A percentile compares a stretch with the other conserved stretches of the same genome.
phyloP scores from a whole-genome alignment of 2,888 invertebrate genomes.

The Dasysyrphus tricinctus region DNA sequence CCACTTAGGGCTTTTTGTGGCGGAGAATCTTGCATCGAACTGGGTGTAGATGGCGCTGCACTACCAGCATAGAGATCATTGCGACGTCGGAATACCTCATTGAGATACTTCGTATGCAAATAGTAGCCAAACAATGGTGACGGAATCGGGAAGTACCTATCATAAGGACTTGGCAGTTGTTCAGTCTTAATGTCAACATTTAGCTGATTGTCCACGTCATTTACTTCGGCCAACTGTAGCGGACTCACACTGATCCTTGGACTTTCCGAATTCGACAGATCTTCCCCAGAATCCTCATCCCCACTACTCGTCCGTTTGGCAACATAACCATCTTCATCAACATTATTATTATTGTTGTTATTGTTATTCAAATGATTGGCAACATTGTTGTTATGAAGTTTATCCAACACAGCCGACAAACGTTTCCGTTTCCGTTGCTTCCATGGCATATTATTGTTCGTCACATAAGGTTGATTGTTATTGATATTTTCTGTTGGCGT shows the following conservation, averaged over 20 bases:
- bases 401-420: slow-evolving; percentile 91
- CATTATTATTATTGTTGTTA: slow-evolving; percentile 78
- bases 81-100: slow-evolving; percentile 85
- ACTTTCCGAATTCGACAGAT: slow-evolving; percentile 79
- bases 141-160: slow-evolving; percentile 83
- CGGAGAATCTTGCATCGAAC: slow-evolving; percentile 81
- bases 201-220: slow-evolving; percentile 80
- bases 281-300: slow-evolving; percentile 79
- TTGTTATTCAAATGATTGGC: slow-evolving; percentile 83
- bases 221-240: slow-evolving; percentile 78
- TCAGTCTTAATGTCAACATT: slow-evolving; percentile 83
- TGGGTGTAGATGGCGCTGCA: slow-evolving; percentile 80
- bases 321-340: slow-evolving; percentile 75
- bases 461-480: slow-evolving; percentile 86
- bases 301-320: slow-evolving; percentile 78
- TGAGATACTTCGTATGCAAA: slow-evolving; percentile 86
- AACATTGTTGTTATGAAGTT: slow-evolving; percentile 85
- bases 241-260: slow-evolving; percentile 83
- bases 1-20: slow-evolving; percentile 78
- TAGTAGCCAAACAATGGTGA: slow-evolving; percentile 86
- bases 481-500: slow-evolving; percentile 81
- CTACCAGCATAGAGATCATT: slow-evolving; percentile 85
- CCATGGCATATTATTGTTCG: slow-evolving; percentile 86
- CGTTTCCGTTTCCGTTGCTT: slow-evolving; percentile 91
- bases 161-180: slow-evolving; percentile 82